Evolutionary conservation across 2,113 vertebrate genomes (phyloP).

Genomic region (Centrocercus urophasianus): DNA sequence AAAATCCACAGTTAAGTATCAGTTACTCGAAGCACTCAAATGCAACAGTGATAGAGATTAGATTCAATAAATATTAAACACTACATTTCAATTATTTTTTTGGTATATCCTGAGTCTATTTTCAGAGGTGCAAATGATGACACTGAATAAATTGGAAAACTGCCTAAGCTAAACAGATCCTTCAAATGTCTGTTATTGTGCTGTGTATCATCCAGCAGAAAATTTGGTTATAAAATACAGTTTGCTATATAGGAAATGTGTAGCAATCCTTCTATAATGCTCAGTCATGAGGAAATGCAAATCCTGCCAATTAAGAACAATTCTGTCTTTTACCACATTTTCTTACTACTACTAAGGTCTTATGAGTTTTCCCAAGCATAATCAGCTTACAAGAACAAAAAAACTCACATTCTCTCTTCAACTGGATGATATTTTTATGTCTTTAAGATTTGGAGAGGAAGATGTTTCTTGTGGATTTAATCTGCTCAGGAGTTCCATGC

Average conservation of each 20-base stretch:
- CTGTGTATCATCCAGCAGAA: slow-evolving; percentile 26
- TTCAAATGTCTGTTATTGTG: background rate
- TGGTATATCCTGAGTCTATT: background rate
- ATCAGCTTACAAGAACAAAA: background rate
- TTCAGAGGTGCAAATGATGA: background rate
- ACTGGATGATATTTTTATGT: background rate
- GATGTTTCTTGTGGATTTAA: background rate
- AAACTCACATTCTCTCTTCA: background rate
- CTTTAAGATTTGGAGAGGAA: background rate
- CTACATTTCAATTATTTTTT: background rate
- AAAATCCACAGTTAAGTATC: background rate
- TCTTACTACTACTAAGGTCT: background rate
- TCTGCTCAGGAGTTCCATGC: background rate
- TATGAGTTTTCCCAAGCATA: background rate
- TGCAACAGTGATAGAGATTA: background rate
- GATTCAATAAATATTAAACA: background rate
- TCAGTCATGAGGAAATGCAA: background rate
- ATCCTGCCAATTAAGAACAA: background rate
- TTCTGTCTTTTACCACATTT: background rate
- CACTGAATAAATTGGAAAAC: slow-evolving; percentile 31
- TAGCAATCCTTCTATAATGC: background rate
- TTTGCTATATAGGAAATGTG: background rate
- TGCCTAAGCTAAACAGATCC: slow-evolving; percentile 31
- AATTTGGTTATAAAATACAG: background rate
- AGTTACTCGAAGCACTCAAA: background rate